phyloP scores from a whole-genome alignment of 2,113 vertebrate species.

The Emydocephalus ijimae region DNA sequence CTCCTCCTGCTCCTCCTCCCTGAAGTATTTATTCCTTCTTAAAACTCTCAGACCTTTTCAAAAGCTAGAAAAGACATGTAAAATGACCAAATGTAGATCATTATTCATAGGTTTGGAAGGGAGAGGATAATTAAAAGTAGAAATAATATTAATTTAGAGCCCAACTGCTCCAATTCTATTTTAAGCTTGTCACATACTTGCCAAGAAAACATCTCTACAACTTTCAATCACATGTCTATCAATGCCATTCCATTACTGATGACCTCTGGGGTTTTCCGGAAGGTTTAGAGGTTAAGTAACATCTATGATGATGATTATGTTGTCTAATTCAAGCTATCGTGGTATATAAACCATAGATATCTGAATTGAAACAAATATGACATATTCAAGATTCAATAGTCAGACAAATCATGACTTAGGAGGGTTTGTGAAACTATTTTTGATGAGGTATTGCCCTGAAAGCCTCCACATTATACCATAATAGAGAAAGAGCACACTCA shows the following conservation, averaged over 20 bases:
- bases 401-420: not conserved
- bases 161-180: not conserved
- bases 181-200: not conserved
- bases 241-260: not conserved
- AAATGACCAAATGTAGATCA: not conserved
- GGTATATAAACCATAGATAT: not conserved
- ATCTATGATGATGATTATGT: not conserved
- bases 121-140: not conserved
- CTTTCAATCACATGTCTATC: not conserved
- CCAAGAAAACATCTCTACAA: not conserved
- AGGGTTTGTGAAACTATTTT: not conserved
- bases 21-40: not conserved
- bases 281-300: not conserved
- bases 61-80: not conserved
- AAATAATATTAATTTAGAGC: not conserved
- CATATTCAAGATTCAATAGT: not conserved
- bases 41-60: not conserved
- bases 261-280: not conserved
- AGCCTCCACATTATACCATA: not conserved
- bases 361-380: not conserved
- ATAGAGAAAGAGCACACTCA: not conserved
- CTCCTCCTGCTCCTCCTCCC: too few relatives aligned
- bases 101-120: not conserved
- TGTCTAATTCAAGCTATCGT: not conserved
- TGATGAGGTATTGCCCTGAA: not conserved